Conservation (phyloP, 2,888 invertebrate genomes). For the Oscheius sp. region DNA sequence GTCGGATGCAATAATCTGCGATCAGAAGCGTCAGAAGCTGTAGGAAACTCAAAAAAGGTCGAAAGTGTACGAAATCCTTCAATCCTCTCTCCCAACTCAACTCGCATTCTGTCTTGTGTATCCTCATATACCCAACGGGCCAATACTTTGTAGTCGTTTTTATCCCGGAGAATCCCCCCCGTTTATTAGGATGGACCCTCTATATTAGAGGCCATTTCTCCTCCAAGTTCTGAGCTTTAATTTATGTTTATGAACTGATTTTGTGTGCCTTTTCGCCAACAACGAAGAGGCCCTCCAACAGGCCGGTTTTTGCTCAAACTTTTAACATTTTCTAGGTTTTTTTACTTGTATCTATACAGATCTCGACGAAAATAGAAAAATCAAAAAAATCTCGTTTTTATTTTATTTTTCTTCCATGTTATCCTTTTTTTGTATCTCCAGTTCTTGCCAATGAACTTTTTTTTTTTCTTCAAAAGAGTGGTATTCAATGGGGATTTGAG, state of each 20-base stretch:
- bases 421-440: no score
- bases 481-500: no score
- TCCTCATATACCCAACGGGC: background rate
- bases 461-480: no score
- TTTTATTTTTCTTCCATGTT: no score
- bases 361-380: background rate
- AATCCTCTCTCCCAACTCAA: background rate
- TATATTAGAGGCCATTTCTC: background rate
- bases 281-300: background rate
- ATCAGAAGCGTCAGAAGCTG: slow-evolving; percentile 17
- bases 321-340: no score
- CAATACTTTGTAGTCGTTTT: background rate
- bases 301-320: background rate
- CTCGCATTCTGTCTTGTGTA: background rate
- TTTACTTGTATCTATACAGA: background rate
- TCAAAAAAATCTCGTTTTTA: background rate
- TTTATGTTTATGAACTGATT: background rate
- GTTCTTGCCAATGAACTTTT: no score
- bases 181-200: no score
- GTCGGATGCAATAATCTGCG: background rate
- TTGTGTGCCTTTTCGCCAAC: background rate
- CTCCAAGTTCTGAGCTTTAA: background rate
- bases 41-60: background rate
- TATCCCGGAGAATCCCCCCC: no score
- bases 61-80: background rate